phyloP scores from a whole-genome alignment of 2,888 invertebrate genomes.

The Trachelus troglodyta region DNA sequence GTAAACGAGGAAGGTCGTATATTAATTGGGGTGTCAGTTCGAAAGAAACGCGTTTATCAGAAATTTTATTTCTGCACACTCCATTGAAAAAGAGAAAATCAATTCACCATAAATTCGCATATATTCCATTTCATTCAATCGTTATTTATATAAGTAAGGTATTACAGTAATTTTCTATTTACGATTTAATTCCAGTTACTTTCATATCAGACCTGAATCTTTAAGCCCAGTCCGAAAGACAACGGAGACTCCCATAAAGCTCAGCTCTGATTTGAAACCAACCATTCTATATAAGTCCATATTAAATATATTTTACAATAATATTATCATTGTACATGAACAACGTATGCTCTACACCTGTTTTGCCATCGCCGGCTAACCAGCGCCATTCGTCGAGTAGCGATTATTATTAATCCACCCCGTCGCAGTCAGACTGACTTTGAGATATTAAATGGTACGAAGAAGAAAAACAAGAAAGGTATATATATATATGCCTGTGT shows the following conservation, averaged over 20 bases:
- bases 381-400: constrained; percentile 36
- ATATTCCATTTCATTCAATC: constrained; percentile 57
- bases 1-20: constrained; percentile 34
- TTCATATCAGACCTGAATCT: constrained; percentile 50
- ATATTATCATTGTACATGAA: constrained; percentile 65
- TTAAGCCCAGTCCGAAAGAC: constrained; percentile 3
- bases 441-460: constrained; percentile 6
- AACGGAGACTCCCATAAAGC: constrained; percentile 5
- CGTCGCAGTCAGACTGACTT: constrained; percentile 1
- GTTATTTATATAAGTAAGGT: constrained; percentile 54
- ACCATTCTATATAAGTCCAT: constrained; percentile 57
- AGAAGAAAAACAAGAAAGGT: not conserved
- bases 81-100: constrained; percentile 43
- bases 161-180: constrained; percentile 57
- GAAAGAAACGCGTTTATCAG: constrained; percentile 37
- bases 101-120: constrained; percentile 50
- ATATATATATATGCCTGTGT: not conserved
- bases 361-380: constrained; percentile 48
- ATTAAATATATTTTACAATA: constrained; percentile 66
- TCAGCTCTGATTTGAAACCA: constrained; percentile 57
- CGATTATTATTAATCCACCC: not conserved
- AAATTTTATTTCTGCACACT: constrained; percentile 47
- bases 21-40: constrained; percentile 14
- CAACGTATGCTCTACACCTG: constrained; percentile 62
- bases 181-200: constrained; percentile 52